Evolutionary conservation across 2,888 invertebrate species (phyloP), one percentile per base, ranked within the genome.

Genomic region (Helleia helle): DNA sequence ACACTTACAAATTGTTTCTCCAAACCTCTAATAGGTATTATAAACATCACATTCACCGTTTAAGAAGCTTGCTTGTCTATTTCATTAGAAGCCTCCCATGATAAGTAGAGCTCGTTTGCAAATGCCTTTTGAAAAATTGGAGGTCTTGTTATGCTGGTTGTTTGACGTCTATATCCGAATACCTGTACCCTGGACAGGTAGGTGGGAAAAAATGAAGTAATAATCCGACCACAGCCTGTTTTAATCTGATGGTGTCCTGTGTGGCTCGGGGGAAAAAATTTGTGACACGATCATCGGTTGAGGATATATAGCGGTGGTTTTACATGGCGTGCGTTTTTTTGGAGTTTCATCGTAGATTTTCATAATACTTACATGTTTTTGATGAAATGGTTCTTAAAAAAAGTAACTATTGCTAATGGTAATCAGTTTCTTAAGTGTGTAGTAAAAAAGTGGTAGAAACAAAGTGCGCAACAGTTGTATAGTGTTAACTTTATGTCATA

Each of bases 181-280:
- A n/a, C n/a, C 59, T 51, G 66, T 65, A 59, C 48, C 55, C 57
- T 45, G 71, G 68, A 76, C 83, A 81, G 83, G 83, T 83, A 83
- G 77, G 73, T 60, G 64, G 65, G 58, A 62, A 80, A 83, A 84
- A 83, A 75, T 73, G 60, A 79, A 80, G 83, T 72, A 77, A 83
- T 83, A 83, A n/a, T 83, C 80, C 74, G 55, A 72, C 80, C 79
- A 70, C 81, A 81, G 71, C 50, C 71, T 71, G 66, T 72, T 76
- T 73, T 84, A 84, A 84, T 83, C 83, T 81, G 83, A 83, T 80
- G 69, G 83, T 79, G 83, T 81, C 71, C 73, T 81, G 84, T 84
- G 84, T 84, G 84, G 83, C 79, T 84, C 77, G 48, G 56, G 52
- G 61, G 43, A 76, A 83, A 83, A 84, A 84, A 80, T 59, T 73